Base-by-base conservation (phyloP, 2,797 vertebrate species). In the Alosa sapidissima region DNA sequence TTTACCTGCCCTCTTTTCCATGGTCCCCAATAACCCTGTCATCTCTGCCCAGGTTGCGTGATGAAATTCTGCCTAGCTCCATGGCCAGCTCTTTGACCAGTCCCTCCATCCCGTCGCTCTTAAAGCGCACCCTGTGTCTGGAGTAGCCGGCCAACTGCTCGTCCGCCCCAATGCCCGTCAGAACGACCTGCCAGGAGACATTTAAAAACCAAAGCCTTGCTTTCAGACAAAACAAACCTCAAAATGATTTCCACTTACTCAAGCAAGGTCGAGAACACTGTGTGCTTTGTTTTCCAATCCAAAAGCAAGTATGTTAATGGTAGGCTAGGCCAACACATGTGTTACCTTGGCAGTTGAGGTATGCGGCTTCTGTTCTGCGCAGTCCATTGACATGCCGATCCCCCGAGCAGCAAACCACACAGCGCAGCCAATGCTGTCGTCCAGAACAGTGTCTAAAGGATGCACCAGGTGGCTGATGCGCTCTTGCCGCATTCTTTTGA, bases 321-420 rank as follows among this genome's bases (percentile, higher is more conserved):
- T n/a, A 65, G 60, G 36, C 3, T 78, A 47, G 21, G 83, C 41
- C 24, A 78, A 21, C 48, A 41, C 11, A 19, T 8, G 72, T 36
- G 19, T 8, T 81, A 99, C 98, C 97, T 97, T 99, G 84, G 98
- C 96, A 13, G 89, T 87, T 36, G 98, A 98, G 24, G 84, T 94
- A 89, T 98, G 97, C 0, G 87, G 87, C 65, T 85, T 95, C 87
- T 84, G 83, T 58, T 92, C 91, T 36, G 87, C 82, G 45, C 91
- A 92, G 8, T 92, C 93, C 5, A 5, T 82, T 54, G 96, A 21
- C 62, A 93, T 83, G 2, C 98, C 98, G 0, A 49, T 83, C 83
- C 98, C 98, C 91, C 97, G 95, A 2, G 98, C 95, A 28, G 98
- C 98, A 89, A 99, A 99, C 98, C 98, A 99, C 89, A 99, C 93